Base-by-base conservation (phyloP, 2,888 invertebrate species). In the Loripinus fragilis region DNA sequence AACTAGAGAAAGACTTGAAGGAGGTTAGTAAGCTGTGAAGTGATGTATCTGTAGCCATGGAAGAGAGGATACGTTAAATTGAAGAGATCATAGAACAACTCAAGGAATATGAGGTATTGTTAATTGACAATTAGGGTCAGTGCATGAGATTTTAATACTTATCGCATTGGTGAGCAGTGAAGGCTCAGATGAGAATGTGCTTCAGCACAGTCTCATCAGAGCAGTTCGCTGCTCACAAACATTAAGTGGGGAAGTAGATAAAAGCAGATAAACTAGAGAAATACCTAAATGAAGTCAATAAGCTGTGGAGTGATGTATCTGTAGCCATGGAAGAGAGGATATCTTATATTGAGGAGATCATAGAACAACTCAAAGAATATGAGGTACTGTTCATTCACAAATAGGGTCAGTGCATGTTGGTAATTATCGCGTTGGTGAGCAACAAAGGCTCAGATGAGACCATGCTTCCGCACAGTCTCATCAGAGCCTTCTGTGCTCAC, bases 311-410 rank as follows among this genome's bases (percentile, higher is more conserved):
- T 10, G 95, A 95, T 89, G 95, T 96, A 28, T 95, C 95, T 60
- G 93, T 95, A 20, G 95, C 95, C 70, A 93, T 96, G 78, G 95
- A 95, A 45, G 95, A 95, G 86, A 95, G 96, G 86, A 95, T 95
- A 73, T 93, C 93, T 17, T 95, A 95, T 83, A 90, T 96, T 35
- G 94, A 95, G 68, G 95, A 94, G 90, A 95, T 95, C 94, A 92
- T 93, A 50, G 86, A 88, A 38, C 91, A 92, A 71, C 80, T 93
- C 15, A 90, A 87, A 68, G 92, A 93, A 72, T 92, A 91, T 86
- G 90, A 93, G 90, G 94, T 93, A 85, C 67, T 77, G 35, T 12
- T 20, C 3, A 38, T n/a, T n/a, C n/a, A n/a, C n/a, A n/a, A n/a
- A n/a, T n/a, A n/a, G n/a, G n/a, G n/a, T n/a, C n/a, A n/a, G n/a